These are phyloP conservation scores for Suncus etruscus DNA, from an alignment of 2,113 vertebrate species.

Conservation along the genomic window DNA sequence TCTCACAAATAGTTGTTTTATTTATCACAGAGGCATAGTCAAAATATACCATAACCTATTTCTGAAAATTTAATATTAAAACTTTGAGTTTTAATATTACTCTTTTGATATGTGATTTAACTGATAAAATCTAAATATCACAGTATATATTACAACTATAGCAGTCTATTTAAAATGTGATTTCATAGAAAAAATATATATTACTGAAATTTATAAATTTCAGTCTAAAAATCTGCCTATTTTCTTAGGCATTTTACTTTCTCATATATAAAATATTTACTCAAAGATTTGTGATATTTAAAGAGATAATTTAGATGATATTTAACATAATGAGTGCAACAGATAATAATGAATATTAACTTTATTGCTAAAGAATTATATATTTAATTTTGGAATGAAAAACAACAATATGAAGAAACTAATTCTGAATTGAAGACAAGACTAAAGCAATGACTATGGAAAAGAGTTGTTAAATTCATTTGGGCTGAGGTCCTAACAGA, in stretches of 20 bases:
- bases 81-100: background rate
- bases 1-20: no score
- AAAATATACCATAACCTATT: slow-evolving; percentile 13
- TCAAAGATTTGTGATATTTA: background rate
- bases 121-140: background rate
- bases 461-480: slow-evolving; percentile 11
- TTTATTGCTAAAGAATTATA: background rate
- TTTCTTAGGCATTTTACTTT: background rate
- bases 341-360: background rate
- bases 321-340: background rate
- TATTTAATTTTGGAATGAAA: background rate
- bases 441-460: background rate
- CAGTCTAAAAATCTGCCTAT: background rate
- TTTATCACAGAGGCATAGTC: background rate
- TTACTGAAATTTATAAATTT: background rate
- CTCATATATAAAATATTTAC: background rate
- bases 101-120: background rate
- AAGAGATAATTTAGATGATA: background rate
- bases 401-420: background rate
- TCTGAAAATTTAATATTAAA: background rate
- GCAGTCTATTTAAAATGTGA: slow-evolving; percentile 2
- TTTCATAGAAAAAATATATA: slow-evolving; percentile 2
- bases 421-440: background rate
- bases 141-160: background rate
- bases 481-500: background rate